These are phyloP conservation scores for Galeopterus variegatus DNA, from an alignment of 2,113 vertebrate genomes.

Conservation along the genomic window DNA sequence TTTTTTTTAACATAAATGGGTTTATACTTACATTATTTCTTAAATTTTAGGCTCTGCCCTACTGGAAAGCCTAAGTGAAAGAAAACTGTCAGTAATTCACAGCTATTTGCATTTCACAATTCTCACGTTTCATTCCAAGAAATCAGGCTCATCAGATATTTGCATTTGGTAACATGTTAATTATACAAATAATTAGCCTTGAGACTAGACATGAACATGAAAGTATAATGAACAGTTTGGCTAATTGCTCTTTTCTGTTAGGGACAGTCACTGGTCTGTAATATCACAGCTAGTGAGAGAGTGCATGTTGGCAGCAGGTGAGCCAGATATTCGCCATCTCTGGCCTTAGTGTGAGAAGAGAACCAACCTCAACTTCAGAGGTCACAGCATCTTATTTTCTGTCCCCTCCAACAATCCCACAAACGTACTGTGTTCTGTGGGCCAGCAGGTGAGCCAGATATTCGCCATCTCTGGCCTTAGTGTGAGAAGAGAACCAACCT, in stretches of 20 bases:
- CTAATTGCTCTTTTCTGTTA: slow-evolving; percentile 78
- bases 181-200: slow-evolving; percentile 81
- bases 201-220: slow-evolving; percentile 75
- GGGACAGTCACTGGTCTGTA: slow-evolving; percentile 30
- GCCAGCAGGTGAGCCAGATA: background rate
- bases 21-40: slow-evolving; percentile 48
- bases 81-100: slow-evolving; percentile 64
- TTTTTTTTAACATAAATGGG: background rate
- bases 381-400: background rate
- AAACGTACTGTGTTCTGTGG: background rate
- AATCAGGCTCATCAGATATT: slow-evolving; percentile 83
- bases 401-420: background rate
- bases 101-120: slow-evolving; percentile 78
- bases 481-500: background rate
- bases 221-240: slow-evolving; percentile 76
- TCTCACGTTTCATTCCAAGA: slow-evolving; percentile 76
- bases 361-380: background rate
- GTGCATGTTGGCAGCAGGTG: background rate
- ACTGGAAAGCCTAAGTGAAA: slow-evolving; percentile 29
- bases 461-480: background rate
- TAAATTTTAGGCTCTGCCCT: slow-evolving; percentile 32
- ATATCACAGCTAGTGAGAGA: background rate
- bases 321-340: background rate
- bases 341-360: background rate
- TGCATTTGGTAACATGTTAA: slow-evolving; percentile 83